A percentile compares a stretch with the other conserved stretches of the same genome.
Conservation (phyloP, 2,797 vertebrate genomes). For the Loris lydekkerianus region DNA sequence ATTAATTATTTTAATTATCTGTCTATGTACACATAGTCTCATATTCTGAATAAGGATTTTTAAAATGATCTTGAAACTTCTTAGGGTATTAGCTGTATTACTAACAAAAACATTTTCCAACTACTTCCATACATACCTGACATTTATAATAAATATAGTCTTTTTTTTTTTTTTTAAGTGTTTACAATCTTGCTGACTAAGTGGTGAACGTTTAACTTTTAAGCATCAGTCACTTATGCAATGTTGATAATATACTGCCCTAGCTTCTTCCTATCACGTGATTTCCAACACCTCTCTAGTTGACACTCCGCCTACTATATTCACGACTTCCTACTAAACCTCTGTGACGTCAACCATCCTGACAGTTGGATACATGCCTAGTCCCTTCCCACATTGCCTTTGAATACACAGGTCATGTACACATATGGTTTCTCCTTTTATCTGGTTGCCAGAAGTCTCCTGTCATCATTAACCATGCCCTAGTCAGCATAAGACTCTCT, state of each 20-base stretch:
- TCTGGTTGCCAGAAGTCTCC: not conserved
- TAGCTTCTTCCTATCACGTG: not conserved
- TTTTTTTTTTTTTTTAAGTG: not conserved
- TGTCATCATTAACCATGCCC: not conserved
- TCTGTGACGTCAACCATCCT: not conserved
- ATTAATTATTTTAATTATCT: constrained; percentile 74
- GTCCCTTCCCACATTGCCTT: not conserved
- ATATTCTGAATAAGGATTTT: constrained; percentile 33
- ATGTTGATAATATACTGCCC: not conserved
- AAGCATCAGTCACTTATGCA: not conserved
- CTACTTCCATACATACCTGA: not conserved
- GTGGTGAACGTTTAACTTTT: not conserved
- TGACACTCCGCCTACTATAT: accelerated
- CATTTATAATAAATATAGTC: not conserved
- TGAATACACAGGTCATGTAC: not conserved
- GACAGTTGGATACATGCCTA: not conserved
- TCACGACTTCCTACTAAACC: not conserved
- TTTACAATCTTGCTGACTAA: not conserved
- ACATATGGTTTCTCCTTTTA: not conserved
- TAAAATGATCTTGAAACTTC: constrained; percentile 49
- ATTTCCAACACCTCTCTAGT: not conserved
- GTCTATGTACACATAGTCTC: not conserved
- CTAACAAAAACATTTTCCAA: not conserved
- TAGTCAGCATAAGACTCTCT: not conserved
- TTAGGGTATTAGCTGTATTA: not conserved